Conservation (phyloP, 2,113 vertebrate species). For the Collichthys lucidus region DNA sequence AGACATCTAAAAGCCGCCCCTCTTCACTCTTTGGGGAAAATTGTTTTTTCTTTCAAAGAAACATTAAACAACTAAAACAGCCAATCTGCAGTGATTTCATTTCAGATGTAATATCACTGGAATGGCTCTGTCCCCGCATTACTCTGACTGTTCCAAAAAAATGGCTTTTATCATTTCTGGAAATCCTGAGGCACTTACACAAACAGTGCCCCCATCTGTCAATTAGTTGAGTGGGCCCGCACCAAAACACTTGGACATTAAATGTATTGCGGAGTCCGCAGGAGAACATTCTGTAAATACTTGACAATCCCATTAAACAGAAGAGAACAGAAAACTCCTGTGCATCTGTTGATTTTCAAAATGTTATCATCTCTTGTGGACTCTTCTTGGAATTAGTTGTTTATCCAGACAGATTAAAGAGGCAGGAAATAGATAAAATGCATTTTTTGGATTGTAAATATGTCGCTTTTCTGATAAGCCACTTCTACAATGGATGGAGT, state of each 20-base stretch:
- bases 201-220: conserved; percentile 75
- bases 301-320: conserved; percentile 77
- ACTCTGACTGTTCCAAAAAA: conserved; percentile 42
- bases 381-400: conserved; percentile 75
- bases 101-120: conserved; percentile 48
- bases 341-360: conserved; percentile 75
- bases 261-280: conserved; percentile 59
- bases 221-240: conserved; percentile 70
- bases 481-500: conserved; percentile 34
- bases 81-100: conserved; percentile 58
- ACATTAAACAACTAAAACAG: conserved; percentile 21
- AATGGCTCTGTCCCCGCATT: conserved; percentile 34
- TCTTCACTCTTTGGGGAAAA: conserved; percentile 33
- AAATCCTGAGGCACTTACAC: conserved; percentile 63
- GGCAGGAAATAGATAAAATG: conserved; percentile 67
- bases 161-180: conserved; percentile 60
- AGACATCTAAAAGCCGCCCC: conserved; percentile 12
- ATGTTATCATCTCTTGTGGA: conserved; percentile 72
- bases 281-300: conserved; percentile 67
- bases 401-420: conserved; percentile 77
- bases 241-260: conserved; percentile 69
- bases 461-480: conserved; percentile 65
- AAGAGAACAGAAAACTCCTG: conserved; percentile 51
- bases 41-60: conserved; percentile 45
- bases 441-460: conserved; percentile 74